Evolutionary conservation across 2,888 invertebrate species (phyloP), one percentile per base, ranked within the genome.

Genomic region (Melinopterus prodromus): DNA sequence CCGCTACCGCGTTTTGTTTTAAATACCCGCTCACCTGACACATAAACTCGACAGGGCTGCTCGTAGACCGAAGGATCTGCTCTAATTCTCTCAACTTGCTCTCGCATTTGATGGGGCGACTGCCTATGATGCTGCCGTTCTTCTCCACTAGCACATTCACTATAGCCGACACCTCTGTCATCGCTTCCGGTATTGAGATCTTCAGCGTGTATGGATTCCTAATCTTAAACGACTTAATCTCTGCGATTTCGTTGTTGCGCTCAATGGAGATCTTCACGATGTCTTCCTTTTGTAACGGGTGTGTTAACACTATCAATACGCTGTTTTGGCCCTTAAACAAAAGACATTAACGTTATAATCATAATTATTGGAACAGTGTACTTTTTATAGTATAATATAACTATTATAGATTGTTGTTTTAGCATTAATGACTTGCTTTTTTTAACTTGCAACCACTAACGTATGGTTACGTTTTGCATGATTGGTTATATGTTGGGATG

Each of bases 31-130:
- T 85, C 90, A 95, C 95, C 92, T 96, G 96, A 85, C 97, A 96
- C 95, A 97, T 95, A 86, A 97, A 96, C 88, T 96, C 96, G 77
- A 97, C 90, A 0, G 97, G 97, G 86, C 95, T 95, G 84, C 95
- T 95, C 79, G 94, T 93, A 6, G 94, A 93, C 69, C 95, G 90
- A 78, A 97, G 90, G 84, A 97, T 91, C 85, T 96, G 96, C 87
- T 96, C 96, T 78, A 97, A 90, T 87, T 97, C 97, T 53, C 96
- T 91, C 78, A 97, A 90, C 79, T 95, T 92, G 86, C 96, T 96
- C 89, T 97, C 97, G 89, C 97, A 97, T 88, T 97, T 97, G 84
- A 97, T 94, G 85, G 96, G 96, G n/a, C 96, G 90, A 71, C 94
- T 92, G 0, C 97, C 97, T 26, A 97, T 90, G 6, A 95, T 92